Conservation (phyloP, 2,888 invertebrate genomes). For the Tenthredo scrophulariae region DNA sequence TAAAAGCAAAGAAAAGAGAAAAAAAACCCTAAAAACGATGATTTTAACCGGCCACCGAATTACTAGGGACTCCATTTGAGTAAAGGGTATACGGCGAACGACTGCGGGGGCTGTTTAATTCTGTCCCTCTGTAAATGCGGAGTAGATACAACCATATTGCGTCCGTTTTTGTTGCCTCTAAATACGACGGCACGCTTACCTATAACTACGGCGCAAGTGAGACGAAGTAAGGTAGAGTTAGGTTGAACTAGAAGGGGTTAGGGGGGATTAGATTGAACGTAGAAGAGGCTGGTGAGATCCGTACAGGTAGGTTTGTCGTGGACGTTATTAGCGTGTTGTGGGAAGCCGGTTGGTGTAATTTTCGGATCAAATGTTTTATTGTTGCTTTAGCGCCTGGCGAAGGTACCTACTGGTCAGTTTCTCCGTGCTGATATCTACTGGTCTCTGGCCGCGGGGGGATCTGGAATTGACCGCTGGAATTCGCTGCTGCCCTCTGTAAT, state of each 20-base stretch:
- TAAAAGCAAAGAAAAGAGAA: background rate
- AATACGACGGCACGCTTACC: conserved; percentile 36
- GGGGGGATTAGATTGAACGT: conserved; percentile 43
- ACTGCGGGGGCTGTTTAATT: conserved; percentile 22
- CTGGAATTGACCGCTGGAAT: conserved; percentile 65
- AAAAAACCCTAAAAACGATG: background rate
- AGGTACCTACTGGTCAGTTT: conserved; percentile 52
- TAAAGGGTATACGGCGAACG: conserved; percentile 11
- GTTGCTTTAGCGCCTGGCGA: conserved; percentile 51
- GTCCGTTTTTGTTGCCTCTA: conserved; percentile 25
- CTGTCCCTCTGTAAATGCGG: conserved; percentile 19
- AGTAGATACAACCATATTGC: conserved; percentile 37
- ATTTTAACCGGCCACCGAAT: background rate
- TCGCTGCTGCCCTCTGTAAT: conserved; percentile 63
- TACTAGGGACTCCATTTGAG: conserved; percentile 9
- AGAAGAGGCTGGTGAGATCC: conserved; percentile 6
- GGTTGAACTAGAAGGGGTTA: conserved; percentile 16
- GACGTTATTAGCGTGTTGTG: conserved; percentile 56
- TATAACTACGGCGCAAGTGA: conserved; percentile 27
- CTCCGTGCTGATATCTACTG: conserved; percentile 44
- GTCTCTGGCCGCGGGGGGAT: conserved; percentile 42
- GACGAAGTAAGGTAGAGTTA: background rate
- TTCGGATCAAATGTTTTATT: conserved; percentile 63
- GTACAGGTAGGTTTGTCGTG: conserved; percentile 51
- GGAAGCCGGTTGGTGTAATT: conserved; percentile 58